These are phyloP conservation scores for Lineus longissimus DNA, from an alignment of 1,140 invertebrate species.

Conservation along the genomic window DNA sequence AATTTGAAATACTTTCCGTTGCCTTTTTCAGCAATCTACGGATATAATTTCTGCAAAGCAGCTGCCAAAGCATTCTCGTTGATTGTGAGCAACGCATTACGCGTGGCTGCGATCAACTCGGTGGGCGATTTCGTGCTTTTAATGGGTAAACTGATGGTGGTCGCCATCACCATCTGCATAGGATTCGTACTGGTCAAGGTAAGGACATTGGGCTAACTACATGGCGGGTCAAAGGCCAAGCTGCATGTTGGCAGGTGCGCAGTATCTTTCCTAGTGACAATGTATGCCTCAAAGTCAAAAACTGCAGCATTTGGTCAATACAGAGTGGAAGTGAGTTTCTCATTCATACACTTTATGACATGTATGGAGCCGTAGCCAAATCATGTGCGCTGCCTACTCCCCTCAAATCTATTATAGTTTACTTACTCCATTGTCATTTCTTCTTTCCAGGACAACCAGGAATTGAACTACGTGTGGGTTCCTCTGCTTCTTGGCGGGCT, in stretches of 20 bases:
- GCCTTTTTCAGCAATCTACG: slow-evolving; percentile 64
- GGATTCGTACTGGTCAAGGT: slow-evolving; percentile 59
- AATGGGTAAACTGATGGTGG: slow-evolving; percentile 77
- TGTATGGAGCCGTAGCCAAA: no score
- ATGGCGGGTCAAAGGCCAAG: no score
- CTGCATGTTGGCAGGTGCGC: no score
- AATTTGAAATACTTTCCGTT: not conserved
- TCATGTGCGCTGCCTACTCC: no score
- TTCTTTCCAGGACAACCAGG: slow-evolving; percentile 23
- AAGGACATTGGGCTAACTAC: slow-evolving; percentile 50
- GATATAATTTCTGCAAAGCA: slow-evolving; percentile 65
- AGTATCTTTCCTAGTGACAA: no score
- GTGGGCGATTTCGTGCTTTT: slow-evolving; percentile 92
- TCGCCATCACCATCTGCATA: slow-evolving; percentile 58
- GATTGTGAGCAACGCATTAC: slow-evolving; percentile 66
- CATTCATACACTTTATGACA: no score
- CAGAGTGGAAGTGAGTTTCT: not conserved
- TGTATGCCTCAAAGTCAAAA: no score
- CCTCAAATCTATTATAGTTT: slow-evolving; percentile 9
- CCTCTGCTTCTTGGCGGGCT: slow-evolving; percentile 78
- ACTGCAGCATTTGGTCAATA: no score
- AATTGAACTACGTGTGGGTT: slow-evolving; percentile 45
- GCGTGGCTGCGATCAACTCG: slow-evolving; percentile 87
- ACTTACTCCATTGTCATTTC: not conserved
- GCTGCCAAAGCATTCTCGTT: slow-evolving; percentile 57